Percentiles rank a stretch among this genome's conserved stretches.
phyloP scores from a whole-genome alignment of 2,888 invertebrate genomes.

The Globia sparganii region DNA sequence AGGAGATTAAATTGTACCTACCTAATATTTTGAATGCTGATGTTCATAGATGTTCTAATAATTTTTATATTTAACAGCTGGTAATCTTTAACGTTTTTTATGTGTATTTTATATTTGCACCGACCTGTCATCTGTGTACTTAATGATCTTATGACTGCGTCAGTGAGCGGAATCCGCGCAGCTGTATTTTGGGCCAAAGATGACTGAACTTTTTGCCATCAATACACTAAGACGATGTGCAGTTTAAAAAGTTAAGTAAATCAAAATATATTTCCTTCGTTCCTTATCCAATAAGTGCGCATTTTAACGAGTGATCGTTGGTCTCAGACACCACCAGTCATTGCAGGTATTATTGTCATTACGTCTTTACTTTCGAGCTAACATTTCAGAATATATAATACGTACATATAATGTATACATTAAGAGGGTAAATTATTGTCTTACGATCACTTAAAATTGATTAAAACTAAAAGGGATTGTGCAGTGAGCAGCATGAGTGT shows the following conservation, averaged over 20 bases:
- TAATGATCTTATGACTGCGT: neutral
- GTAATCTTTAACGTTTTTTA: neutral
- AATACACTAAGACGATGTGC: neutral
- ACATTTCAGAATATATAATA: conserved; percentile 21
- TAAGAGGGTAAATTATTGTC: conserved; percentile 53
- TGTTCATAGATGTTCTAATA: neutral
- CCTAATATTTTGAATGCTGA: neutral
- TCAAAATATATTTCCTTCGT: neutral
- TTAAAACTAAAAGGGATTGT: conserved; percentile 47
- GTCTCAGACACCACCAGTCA: conserved; percentile 68
- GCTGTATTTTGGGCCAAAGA: neutral
- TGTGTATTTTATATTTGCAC: neutral
- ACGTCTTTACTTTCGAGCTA: conserved; percentile 21
- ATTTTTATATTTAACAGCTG: neutral
- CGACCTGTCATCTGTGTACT: too few relatives aligned
- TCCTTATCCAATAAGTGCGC: conserved; percentile 62
- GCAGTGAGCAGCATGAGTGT: conserved; percentile 48
- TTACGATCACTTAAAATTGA: conserved; percentile 40
- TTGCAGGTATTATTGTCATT: conserved; percentile 72
- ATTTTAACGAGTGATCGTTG: conserved; percentile 73
- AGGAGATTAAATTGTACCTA: neutral
- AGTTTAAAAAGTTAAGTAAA: neutral
- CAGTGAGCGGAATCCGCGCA: too few relatives aligned
- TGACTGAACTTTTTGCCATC: neutral
- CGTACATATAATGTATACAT: neutral